Percentiles rank a stretch among this genome's conserved stretches.
Evolutionary conservation across 2,113 vertebrate species (phyloP).

Genomic region (Gulo gulo): DNA sequence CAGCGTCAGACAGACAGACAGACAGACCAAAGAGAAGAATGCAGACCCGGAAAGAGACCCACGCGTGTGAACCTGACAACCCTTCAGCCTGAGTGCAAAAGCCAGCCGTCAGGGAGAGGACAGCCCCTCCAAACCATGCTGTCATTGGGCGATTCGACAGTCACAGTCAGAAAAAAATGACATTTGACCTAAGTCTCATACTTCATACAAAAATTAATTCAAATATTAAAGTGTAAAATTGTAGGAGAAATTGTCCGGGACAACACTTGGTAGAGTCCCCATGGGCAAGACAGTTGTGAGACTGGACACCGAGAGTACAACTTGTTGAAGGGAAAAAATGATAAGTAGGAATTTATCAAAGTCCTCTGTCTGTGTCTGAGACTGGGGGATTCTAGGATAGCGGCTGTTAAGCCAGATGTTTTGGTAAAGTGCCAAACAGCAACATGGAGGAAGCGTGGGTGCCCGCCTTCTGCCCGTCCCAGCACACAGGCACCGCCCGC

Average conservation of each 20-base stretch:
- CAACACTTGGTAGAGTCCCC: too few species aligned
- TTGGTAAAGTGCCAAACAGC: background rate
- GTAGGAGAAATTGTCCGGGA: background rate
- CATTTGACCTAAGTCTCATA: background rate
- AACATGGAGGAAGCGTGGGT: accelerated
- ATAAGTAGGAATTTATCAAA: background rate
- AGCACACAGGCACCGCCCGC: too few species aligned
- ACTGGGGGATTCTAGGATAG: background rate
- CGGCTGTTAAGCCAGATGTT: background rate
- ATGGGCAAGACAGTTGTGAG: background rate
- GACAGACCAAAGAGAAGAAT: background rate
- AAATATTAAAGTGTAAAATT: background rate
- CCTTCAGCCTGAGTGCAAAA: too few species aligned
- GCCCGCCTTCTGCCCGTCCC: background rate
- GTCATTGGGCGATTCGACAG: background rate
- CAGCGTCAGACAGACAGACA: background rate
- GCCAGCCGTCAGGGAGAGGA: background rate
- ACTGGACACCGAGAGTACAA: background rate
- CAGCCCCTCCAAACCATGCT: background rate
- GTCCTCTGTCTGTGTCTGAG: background rate
- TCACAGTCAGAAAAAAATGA: background rate
- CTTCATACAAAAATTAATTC: background rate
- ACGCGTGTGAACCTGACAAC: background rate
- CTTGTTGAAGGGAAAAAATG: background rate
- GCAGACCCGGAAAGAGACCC: background rate